A percentile compares a stretch with the other conserved stretches of the same genome.
These are phyloP conservation scores for Drymonia ruficornis DNA, from an alignment of 2,888 invertebrate genomes.

Conservation along the genomic window DNA sequence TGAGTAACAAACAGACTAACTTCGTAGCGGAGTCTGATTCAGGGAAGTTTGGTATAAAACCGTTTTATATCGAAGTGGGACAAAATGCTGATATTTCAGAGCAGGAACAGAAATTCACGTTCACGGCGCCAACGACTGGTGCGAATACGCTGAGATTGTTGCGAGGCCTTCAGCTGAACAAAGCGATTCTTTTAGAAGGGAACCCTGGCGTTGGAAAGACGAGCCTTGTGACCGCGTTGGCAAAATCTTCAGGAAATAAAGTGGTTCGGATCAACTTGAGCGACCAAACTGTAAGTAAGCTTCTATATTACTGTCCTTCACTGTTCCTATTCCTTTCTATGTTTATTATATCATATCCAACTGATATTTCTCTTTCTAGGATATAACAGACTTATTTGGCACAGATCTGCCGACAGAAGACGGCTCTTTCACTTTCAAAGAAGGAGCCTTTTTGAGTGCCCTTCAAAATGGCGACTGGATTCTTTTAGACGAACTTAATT, in stretches of 20 bases:
- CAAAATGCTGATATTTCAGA: slow-evolving; percentile 41
- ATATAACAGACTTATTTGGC: slow-evolving; percentile 98
- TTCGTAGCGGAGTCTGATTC: slow-evolving; percentile 64
- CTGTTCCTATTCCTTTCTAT: neutral
- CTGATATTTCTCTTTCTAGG: slow-evolving; percentile 77
- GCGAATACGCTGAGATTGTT: slow-evolving; percentile 93
- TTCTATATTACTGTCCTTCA: neutral
- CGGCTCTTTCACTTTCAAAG: slow-evolving; percentile 97
- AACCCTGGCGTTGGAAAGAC: slow-evolving; percentile 99
- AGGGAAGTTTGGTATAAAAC: slow-evolving; percentile 88
- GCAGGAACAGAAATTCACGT: slow-evolving; percentile 84
- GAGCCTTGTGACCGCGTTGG: slow-evolving; percentile 95
- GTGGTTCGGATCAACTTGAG: slow-evolving; percentile 98
- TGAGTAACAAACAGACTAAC: slow-evolving; percentile 58
- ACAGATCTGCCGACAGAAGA: slow-evolving; percentile 98
- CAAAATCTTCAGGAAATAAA: slow-evolving; percentile 92
- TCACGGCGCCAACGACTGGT: slow-evolving; percentile 91
- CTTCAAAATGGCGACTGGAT: slow-evolving; percentile 98
- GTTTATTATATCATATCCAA: slow-evolving; percentile 3
- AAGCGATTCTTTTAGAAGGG: slow-evolving; percentile 97
- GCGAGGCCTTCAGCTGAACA: slow-evolving; percentile 94
- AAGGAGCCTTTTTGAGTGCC: slow-evolving; percentile 97
- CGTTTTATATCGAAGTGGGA: slow-evolving; percentile 89
- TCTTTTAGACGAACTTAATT: slow-evolving; percentile 97
- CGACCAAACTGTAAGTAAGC: slow-evolving; percentile 94